These are phyloP conservation scores for Anguilla anguilla DNA, from an alignment of 2,797 vertebrate genomes.

Conservation along the genomic window DNA sequence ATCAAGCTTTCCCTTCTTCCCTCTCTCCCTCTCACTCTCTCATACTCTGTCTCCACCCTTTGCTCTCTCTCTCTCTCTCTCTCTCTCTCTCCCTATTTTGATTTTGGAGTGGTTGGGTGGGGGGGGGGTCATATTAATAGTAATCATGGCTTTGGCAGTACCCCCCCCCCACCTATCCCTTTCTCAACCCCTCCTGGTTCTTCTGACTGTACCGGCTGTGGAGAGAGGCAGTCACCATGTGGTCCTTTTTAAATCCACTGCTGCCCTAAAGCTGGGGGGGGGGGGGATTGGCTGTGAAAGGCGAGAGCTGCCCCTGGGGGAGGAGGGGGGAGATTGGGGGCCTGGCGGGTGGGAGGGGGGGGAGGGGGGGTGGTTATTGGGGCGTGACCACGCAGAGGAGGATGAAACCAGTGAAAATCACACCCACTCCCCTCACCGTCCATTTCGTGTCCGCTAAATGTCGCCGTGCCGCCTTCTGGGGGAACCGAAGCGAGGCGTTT, in stretches of 20 bases:
- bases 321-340: background rate
- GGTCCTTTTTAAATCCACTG: too few relatives aligned
- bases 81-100: background rate
- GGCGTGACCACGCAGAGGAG: too few relatives aligned
- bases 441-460: too few relatives aligned
- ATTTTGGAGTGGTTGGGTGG: background rate
- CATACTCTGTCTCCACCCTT: too few relatives aligned
- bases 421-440: too few relatives aligned
- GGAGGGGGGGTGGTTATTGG: background rate
- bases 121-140: conserved; percentile 13
- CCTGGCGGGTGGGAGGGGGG: background rate
- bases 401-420: too few relatives aligned
- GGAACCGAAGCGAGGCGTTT: too few relatives aligned
- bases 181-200: background rate
- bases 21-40: too few relatives aligned
- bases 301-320: background rate
- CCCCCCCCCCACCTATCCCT: conserved; percentile 27
- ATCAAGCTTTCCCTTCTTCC: too few relatives aligned
- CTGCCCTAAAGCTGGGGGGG: background rate
- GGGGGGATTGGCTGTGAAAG: background rate
- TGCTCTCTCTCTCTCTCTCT: too few relatives aligned
- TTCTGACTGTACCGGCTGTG: background rate
- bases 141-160: conserved; percentile 43
- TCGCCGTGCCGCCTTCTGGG: too few relatives aligned
- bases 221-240: background rate